Base-by-base conservation (phyloP, 2,797 vertebrate genomes). In the Cephalopachus bancanus region DNA sequence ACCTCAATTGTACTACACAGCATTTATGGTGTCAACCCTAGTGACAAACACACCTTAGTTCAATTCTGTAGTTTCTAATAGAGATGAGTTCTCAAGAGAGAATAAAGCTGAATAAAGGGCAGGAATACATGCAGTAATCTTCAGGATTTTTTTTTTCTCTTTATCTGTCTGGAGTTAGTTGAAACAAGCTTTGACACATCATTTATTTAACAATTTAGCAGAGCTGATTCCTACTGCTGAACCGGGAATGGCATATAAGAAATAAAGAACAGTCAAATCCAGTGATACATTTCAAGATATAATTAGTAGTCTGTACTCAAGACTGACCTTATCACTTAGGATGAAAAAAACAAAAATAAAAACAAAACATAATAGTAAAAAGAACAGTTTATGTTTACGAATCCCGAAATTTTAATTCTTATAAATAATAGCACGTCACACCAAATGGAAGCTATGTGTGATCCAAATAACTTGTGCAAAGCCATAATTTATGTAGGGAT, bases 331-430 rank as follows among this genome's bases (percentile, higher is more conserved):
- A 81, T 78, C 28, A 75, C 15, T 85, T 93, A 30, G 14, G 17
- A 86, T 79, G 9, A 91, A 49, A 88, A 64, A 83, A 83, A 62
- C 1, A 89, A 88, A 97, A 84, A 91, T 30, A 88, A 64, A 83
- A 83, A 62, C 1, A 89, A 88, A 97, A 84, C 7, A n/a, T 53
- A 33, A 1, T 28, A 28, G 5, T 19, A 80, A 71, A 80, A 94
- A 80, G 44, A 89, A 95, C 91, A n/a, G 2, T 65, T 91, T 78
- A 53, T 87, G 7, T 33, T 93, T 89, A 16, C 11, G 59, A 55
- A 78, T 69, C 19, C 11, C 17, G 1, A 51, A 89, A 96, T 89
- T 60, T 81, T 11, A 79, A 0, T 67, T 83, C 16, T 89, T 86
- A 1, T 74, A 71, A 74, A 53, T 28, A 69, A 51, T 81, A 93